Evolutionary conservation across 2,888 invertebrate genomes (phyloP).

Genomic region (Rhaphigaster nebulosa): DNA sequence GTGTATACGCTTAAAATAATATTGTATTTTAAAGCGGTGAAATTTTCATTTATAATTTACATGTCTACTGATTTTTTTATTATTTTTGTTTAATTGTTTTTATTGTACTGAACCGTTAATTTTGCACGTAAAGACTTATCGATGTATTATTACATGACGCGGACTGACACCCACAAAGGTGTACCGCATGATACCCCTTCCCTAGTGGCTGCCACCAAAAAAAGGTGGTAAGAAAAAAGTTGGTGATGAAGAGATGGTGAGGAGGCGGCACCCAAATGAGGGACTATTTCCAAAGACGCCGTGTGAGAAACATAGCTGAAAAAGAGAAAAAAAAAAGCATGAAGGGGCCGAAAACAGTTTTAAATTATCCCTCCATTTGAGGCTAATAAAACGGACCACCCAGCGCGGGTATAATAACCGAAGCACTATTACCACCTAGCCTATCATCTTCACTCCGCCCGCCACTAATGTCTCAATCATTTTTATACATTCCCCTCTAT

Average conservation of each 20-base stretch:
- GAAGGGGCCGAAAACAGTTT: slow-evolving; percentile 33
- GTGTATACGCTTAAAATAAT: too few relatives aligned
- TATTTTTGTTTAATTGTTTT: too few relatives aligned
- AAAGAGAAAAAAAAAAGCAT: slow-evolving; percentile 38
- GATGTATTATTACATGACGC: background rate
- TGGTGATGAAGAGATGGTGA: slow-evolving; percentile 14
- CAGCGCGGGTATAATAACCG: slow-evolving; percentile 41
- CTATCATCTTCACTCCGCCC: slow-evolving; percentile 52
- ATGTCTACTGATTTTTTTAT: too few relatives aligned
- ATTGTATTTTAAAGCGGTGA: too few relatives aligned
- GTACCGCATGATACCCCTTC: background rate
- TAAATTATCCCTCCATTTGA: slow-evolving; percentile 35
- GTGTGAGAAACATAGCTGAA: slow-evolving; percentile 49
- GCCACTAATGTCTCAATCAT: slow-evolving; percentile 58
- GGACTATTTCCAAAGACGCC: slow-evolving; percentile 53
- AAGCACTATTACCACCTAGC: slow-evolving; percentile 53
- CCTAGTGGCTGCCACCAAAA: slow-evolving; percentile 4
- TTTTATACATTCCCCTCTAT: slow-evolving; percentile 57
- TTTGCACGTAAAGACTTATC: background rate
- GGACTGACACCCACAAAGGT: background rate
- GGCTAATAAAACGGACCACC: slow-evolving; percentile 53
- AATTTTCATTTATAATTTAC: too few relatives aligned
- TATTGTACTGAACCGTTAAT: background rate
- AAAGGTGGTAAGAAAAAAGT: slow-evolving; percentile 43
- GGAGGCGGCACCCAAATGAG: slow-evolving; percentile 49